Evolutionary conservation across 2,113 vertebrate genomes (phyloP), one percentile per base, ranked within the genome.

Genomic region (Polypterus bichir): DNA sequence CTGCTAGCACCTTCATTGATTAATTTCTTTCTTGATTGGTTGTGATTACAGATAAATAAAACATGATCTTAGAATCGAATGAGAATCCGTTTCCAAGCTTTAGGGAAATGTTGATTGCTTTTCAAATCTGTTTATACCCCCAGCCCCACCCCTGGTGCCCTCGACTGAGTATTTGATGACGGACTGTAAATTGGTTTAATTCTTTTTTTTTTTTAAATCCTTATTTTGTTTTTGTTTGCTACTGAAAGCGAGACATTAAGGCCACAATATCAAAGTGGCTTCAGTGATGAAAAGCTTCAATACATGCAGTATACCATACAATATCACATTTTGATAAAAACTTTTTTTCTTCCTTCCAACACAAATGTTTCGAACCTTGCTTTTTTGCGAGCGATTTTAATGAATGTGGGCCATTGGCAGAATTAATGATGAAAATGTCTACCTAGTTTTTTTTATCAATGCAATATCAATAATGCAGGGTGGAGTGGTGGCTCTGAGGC

Each of bases 21-120:
- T 82, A 82, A 88, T 92, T 88, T 88, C 75, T 81, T 85, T 81
- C 81, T 85, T 87, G 86, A 92, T 90, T 89, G 89, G 89, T 90
- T 83, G 85, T 88, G 84, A 84, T 80, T 75, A 89, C 85, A 88
- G 87, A 92, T 88, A 90, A 93, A 90, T 89, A 86, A 87, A 92
- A 84, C 86, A 84, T 69, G 72, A 77, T 84, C 85, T 83, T 70
- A 62, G 72, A 81, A 83, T 83, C 83, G 81, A 81, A 89, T 89
- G 86, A 81, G 88, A 81, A 88, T 88, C 78, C 72, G 69, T 78
- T 77, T 73, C 73, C 68, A 69, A 77, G 78, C 63, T 79, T 78
- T 73, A 66, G 77, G 83, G 81, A 77, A 77, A 73, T 83, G 83
- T 83, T 83, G 83, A 81, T 83, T 79, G 73, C 84, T 87, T 92